phyloP scores from a whole-genome alignment of 2,113 vertebrate genomes.

The Actenoides lindsayi region DNA sequence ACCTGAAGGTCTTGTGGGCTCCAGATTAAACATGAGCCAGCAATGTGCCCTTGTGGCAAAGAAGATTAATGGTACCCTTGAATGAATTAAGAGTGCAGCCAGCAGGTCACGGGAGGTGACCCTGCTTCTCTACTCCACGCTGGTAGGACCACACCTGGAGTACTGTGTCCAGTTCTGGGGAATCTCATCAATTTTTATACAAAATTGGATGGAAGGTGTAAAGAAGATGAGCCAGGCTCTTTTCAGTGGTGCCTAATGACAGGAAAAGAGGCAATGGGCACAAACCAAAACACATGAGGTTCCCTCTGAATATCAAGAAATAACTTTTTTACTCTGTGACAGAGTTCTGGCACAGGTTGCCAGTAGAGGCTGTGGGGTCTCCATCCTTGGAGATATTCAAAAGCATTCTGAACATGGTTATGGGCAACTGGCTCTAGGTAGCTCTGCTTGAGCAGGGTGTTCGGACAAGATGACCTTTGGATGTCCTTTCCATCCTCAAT shows the following conservation, averaged over 20 bases:
- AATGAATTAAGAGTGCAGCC: fast-evolving
- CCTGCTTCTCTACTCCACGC: not conserved
- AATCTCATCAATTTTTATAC: not conserved
- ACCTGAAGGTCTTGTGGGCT: not conserved
- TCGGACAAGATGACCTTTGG: not conserved
- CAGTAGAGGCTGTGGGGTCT: not conserved
- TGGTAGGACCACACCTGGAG: not conserved
- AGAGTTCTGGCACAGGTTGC: not conserved
- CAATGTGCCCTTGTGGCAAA: fast-evolving
- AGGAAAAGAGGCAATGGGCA: not conserved
- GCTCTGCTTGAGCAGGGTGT: not conserved
- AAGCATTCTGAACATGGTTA: not conserved
- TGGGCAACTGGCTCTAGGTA: not conserved
- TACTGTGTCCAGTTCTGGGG: not conserved
- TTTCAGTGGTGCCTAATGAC: not conserved
- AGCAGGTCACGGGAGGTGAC: not conserved
- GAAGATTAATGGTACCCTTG: not conserved
- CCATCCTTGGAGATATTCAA: not conserved
- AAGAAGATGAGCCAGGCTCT: not conserved
- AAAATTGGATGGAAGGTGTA: not conserved
- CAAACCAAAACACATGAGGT: not conserved
- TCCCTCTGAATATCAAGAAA: not conserved
- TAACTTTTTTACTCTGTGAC: not conserved
- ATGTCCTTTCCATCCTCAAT: not conserved
- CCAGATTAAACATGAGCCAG: not conserved